phyloP scores from a whole-genome alignment of 2,888 invertebrate species.

The Hofmannophila pseudospretella region DNA sequence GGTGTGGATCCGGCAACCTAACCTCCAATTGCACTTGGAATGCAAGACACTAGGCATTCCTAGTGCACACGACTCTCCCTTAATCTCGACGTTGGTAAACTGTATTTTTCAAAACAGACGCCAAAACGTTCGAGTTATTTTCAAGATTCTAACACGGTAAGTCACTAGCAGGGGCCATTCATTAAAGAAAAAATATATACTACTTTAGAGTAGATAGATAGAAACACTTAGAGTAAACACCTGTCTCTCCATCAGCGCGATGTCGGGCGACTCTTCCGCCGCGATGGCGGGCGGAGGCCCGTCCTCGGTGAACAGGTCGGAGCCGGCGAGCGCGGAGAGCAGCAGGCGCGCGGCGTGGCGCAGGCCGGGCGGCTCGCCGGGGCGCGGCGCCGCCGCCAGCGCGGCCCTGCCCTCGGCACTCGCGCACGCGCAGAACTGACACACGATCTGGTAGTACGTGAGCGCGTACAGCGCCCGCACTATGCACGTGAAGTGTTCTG shows the following conservation, averaged over 20 bases:
- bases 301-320: conserved; percentile 81
- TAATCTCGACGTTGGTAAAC: too few relatives aligned
- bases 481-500: conserved; percentile 93
- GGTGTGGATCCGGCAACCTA: too few relatives aligned
- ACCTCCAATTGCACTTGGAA: too few relatives aligned
- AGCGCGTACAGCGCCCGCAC: conserved; percentile 93
- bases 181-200: too few relatives aligned
- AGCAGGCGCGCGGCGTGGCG: conserved; percentile 40
- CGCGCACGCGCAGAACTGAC: conserved; percentile 85
- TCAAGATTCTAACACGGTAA: too few relatives aligned
- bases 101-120: too few relatives aligned
- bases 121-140: too few relatives aligned
- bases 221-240: too few relatives aligned
- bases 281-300: conserved; percentile 39
- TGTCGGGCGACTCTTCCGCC: conserved; percentile 26
- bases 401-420: conserved; percentile 80
- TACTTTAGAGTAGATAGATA: too few relatives aligned
- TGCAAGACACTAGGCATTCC: too few relatives aligned
- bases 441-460: conserved; percentile 91
- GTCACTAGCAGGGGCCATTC: too few relatives aligned
- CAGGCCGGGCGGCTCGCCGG: conserved; percentile 21
- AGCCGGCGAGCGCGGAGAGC: conserved; percentile 48
- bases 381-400: conserved; percentile 31
- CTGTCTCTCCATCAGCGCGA: conserved; percentile 54
- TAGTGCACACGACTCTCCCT: too few relatives aligned